These are phyloP conservation scores for Trilocha varians DNA, from an alignment of 2,888 invertebrate genomes.

Conservation along the genomic window DNA sequence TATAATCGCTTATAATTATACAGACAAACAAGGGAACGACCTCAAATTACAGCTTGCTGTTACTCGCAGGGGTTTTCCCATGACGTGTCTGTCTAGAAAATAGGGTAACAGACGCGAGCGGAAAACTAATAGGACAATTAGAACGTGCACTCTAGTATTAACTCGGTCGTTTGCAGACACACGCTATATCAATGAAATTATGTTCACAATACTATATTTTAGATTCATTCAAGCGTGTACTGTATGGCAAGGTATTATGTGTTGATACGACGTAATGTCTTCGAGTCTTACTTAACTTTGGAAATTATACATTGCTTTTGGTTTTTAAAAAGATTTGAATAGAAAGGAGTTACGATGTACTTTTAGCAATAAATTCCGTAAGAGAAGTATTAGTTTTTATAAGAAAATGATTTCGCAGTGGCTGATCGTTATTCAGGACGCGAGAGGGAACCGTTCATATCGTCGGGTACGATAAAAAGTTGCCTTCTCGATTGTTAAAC, in stretches of 20 bases:
- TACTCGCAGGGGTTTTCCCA: not conserved
- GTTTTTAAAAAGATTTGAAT: too few relatives aligned
- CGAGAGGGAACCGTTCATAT: not conserved
- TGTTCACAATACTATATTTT: not conserved
- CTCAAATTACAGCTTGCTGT: not conserved
- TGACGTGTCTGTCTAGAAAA: not conserved
- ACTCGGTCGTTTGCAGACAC: not conserved
- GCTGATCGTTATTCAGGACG: not conserved
- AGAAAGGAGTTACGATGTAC: too few relatives aligned
- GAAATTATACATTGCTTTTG: too few relatives aligned
- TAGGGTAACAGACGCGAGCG: not conserved
- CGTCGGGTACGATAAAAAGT: not conserved
- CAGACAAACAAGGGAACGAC: not conserved
- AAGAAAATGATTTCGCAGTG: too few relatives aligned
- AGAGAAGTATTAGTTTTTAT: too few relatives aligned
- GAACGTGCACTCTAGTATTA: not conserved
- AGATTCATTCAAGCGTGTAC: not conserved
- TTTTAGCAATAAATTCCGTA: too few relatives aligned
- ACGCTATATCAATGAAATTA: not conserved
- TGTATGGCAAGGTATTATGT: not conserved
- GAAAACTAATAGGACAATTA: not conserved
- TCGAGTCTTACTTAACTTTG: too few relatives aligned
- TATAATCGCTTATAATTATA: too few relatives aligned
- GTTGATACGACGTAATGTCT: too few relatives aligned
- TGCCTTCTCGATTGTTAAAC: not conserved